phyloP scores from a whole-genome alignment of 2,888 invertebrate genomes.

The Pristionchus arcanus region DNA sequence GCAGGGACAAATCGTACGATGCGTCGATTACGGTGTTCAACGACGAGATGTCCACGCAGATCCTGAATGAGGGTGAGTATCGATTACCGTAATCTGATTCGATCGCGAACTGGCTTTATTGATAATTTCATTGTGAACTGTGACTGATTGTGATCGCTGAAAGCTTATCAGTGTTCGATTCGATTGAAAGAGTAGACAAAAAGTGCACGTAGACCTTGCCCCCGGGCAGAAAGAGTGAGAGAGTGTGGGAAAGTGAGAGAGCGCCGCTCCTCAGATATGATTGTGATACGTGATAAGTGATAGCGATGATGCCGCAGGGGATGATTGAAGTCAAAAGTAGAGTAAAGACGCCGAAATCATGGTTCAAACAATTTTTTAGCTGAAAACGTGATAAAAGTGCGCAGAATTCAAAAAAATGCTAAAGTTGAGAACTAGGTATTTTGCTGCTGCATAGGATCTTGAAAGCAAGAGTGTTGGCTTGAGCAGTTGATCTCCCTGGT shows the following conservation, averaged over 20 bases:
- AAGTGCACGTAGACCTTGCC: neutral
- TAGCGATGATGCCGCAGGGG: conserved; percentile 9
- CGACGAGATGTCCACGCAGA: conserved; percentile 39
- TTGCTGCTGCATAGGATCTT: too few species aligned
- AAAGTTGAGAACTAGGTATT: too few species aligned
- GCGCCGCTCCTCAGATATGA: neutral
- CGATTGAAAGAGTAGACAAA: neutral
- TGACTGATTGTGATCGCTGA: neutral
- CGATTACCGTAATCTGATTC: neutral
- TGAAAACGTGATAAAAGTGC: too few species aligned
- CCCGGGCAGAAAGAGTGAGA: neutral
- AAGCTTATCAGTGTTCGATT: conserved; percentile 15
- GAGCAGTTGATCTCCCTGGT: too few species aligned
- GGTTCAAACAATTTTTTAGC: too few species aligned
- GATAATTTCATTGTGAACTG: neutral
- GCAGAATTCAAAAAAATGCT: too few species aligned
- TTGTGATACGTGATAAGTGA: neutral
- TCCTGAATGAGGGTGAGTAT: conserved; percentile 52
- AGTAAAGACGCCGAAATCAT: neutral
- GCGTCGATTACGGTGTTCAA: conserved; percentile 50
- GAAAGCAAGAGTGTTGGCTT: too few species aligned
- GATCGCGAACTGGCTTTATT: neutral
- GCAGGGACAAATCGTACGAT: conserved; percentile 52
- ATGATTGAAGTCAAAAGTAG: neutral
- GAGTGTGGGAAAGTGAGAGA: neutral